Percentiles rank a stretch among this genome's conserved stretches.
These are phyloP conservation scores for Globicephala melas DNA, from an alignment of 2,113 vertebrate species.

Conservation along the genomic window DNA sequence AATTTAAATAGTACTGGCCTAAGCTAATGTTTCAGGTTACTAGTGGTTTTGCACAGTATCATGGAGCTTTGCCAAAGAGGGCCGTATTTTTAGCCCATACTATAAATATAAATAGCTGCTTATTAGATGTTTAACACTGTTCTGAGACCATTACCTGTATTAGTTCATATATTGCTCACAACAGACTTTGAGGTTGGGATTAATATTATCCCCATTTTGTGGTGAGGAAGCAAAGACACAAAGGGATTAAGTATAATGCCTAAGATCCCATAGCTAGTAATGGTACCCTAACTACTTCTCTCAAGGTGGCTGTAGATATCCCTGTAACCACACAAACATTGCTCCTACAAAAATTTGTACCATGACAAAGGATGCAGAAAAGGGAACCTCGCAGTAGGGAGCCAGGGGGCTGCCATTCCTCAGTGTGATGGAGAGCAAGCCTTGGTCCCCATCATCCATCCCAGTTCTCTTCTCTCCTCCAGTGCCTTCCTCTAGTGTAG, in stretches of 20 bases:
- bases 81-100: not conserved
- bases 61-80: not conserved
- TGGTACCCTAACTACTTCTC: not conserved
- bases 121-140: not conserved
- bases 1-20: not conserved
- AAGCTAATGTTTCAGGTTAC: not conserved
- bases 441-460: not conserved
- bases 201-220: not conserved
- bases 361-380: not conserved
- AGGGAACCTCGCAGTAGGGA: not conserved
- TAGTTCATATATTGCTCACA: not conserved
- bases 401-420: not conserved
- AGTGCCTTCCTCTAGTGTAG: not conserved
- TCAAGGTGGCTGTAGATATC: not conserved
- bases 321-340: not conserved
- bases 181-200: not conserved
- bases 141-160: not conserved
- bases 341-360: not conserved
- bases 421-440: not conserved
- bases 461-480: not conserved
- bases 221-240: not conserved
- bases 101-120: slow-evolving; percentile 12
- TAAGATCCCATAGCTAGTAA: not conserved
- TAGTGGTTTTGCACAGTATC: not conserved
- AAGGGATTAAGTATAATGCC: not conserved